Base-by-base conservation (phyloP, 2,797 vertebrate genomes). In the Lophius americanus region DNA sequence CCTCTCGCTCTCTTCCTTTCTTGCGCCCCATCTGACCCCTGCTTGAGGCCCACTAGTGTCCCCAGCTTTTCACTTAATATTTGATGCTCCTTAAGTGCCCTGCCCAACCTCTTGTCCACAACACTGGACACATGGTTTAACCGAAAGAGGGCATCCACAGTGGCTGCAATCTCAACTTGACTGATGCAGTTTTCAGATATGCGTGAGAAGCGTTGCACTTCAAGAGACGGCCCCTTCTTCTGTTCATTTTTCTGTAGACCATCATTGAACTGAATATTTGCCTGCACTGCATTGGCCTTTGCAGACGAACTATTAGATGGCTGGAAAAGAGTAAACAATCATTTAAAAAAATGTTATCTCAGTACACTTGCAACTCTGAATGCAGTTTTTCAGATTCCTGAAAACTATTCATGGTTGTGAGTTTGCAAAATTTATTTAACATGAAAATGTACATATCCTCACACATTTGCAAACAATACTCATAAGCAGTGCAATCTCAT, bases 141-240 rank as follows among this genome's bases (percentile, higher is more conserved):
- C 7, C 65, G 79, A 32, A 66, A 48, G 32, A 91, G 2, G 2
- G 32, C 0, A 0, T 92, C 90, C 51, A 98, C 82, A 64, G 92
- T 6, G 11, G 88, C 90, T 68, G 89, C 91, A 52, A 94, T 58
- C 80, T 95, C 92, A 64, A 94, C 79, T 42, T 94, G 92, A 62
- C 60, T 51, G 64, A 95, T 91, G 32, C 93, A 93, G 70, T 94
- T 93, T 4, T 96, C 91, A 73, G 97, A 43, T 7, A 95, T 87
- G 0, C 65, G 87, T 13, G 92, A 61, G 66, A 98, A 92, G 56
- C 85, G 84, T 64, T 94, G 92, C 0, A 86, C 85, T 70, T 96
- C 95, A 0, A 58, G 38, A 32, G 88, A 94, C 4, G 82, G 83
- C 6, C 89, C 75, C 53, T 85, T 93, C 59, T 85, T 88, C 49